phyloP scores from a whole-genome alignment of 1,140 invertebrate species.

The Schlechtendalia chinensis region DNA sequence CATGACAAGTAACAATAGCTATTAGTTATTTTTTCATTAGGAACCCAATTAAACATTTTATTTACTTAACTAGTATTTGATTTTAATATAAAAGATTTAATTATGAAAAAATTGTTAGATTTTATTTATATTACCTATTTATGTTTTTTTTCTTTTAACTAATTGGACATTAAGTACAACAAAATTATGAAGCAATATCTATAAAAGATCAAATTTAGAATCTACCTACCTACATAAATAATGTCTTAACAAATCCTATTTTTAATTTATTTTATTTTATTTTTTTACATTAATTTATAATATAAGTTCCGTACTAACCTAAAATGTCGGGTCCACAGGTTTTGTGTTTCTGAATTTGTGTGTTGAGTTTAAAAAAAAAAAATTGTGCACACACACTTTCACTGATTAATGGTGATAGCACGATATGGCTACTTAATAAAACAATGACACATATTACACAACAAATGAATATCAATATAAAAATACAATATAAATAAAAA shows the following conservation, averaged over 20 bases:
- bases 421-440: constrained; percentile 24
- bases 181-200: no score
- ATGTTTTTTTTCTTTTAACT: no score
- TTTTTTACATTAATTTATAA: constrained; percentile 29
- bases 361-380: constrained; percentile 31
- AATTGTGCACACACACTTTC: constrained; percentile 37
- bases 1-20: no score
- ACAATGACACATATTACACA: constrained; percentile 29
- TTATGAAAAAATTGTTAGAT: background rate
- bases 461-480: constrained; percentile 33
- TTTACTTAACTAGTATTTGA: no score
- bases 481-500: constrained; percentile 15
- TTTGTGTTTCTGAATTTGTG: constrained; percentile 41
- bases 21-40: no score
- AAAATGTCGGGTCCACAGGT: constrained; percentile 38
- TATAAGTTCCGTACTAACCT: constrained; percentile 40
- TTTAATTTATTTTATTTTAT: background rate
- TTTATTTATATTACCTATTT: background rate
- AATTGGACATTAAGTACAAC: no score
- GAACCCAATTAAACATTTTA: no score
- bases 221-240: background rate
- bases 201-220: no score
- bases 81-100: background rate
- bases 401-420: constrained; percentile 32
- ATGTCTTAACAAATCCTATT: no score